These are phyloP conservation scores for Leptothorax acervorum DNA, from an alignment of 2,888 invertebrate genomes.

Conservation along the genomic window DNA sequence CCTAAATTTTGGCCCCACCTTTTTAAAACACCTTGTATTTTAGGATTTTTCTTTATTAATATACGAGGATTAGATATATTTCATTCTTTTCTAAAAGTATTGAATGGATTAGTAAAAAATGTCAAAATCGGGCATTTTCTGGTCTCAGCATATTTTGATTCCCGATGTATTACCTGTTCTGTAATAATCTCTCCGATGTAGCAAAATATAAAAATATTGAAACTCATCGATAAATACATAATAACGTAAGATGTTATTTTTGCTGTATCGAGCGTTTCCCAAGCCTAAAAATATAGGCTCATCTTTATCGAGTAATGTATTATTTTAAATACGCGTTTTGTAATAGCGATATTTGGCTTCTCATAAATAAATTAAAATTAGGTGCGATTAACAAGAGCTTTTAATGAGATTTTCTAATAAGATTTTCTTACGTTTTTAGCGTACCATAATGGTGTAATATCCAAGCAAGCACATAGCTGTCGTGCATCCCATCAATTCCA, in stretches of 20 bases:
- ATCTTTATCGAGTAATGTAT: background rate
- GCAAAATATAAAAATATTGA: slow-evolving; percentile 74
- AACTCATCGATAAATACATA: slow-evolving; percentile 62
- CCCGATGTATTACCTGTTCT: slow-evolving; percentile 57
- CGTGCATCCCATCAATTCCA: slow-evolving; percentile 79
- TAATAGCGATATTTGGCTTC: background rate
- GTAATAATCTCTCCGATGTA: slow-evolving; percentile 69
- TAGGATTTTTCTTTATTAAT: background rate
- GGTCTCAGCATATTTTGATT: background rate
- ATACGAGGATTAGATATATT: background rate
- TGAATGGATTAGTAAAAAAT: background rate
- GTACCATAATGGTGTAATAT: slow-evolving; percentile 78
- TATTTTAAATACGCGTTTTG: background rate
- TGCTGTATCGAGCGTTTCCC: slow-evolving; percentile 58
- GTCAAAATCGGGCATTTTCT: background rate
- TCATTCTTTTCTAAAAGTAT: background rate
- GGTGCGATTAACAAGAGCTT: background rate
- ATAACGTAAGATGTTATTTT: slow-evolving; percentile 58
- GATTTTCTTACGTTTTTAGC: background rate
- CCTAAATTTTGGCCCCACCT: no score
- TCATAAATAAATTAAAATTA: background rate
- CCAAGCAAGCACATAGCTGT: slow-evolving; percentile 79
- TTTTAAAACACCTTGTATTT: no score
- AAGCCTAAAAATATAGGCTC: slow-evolving; percentile 57
- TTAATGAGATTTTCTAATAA: background rate